Conservation (phyloP, 2,797 vertebrate genomes). For the Ctenopoma kingsleyae region DNA sequence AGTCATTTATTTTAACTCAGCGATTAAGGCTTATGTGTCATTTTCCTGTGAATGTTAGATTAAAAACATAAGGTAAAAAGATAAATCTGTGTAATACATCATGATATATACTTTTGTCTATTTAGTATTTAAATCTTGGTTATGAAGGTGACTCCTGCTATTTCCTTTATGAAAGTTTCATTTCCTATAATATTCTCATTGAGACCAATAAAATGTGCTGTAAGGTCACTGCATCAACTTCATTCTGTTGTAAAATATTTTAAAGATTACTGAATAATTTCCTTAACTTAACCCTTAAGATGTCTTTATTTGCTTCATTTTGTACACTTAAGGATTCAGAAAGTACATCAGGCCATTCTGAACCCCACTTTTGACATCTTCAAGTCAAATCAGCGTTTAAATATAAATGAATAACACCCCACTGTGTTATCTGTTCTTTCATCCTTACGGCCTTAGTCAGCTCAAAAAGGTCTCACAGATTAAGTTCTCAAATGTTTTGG, state of each 20-base stretch:
- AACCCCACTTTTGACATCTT: constrained; percentile 43
- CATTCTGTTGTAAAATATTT: not conserved
- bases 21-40: constrained; percentile 16
- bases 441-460: not conserved
- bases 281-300: too few species aligned
- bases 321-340: constrained; percentile 1
- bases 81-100: not conserved
- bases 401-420: constrained; percentile 60
- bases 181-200: not conserved
- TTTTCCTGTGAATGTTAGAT: not conserved
- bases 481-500: not conserved
- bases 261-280: not conserved
- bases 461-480: not conserved
- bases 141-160: not conserved
- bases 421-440: constrained; percentile 60
- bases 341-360: not conserved
- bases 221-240: not conserved
- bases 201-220: not conserved
- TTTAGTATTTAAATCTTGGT: not conserved
- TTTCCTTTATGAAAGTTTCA: not conserved
- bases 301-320: not conserved
- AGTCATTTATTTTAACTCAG: constrained; percentile 66
- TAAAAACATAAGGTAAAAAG: not conserved
- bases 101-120: not conserved
- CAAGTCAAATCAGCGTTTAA: constrained; percentile 74